Percentiles rank a stretch among this genome's conserved stretches.
phyloP scores from a whole-genome alignment of 2,888 invertebrate genomes.

The Saturnia japonica region DNA sequence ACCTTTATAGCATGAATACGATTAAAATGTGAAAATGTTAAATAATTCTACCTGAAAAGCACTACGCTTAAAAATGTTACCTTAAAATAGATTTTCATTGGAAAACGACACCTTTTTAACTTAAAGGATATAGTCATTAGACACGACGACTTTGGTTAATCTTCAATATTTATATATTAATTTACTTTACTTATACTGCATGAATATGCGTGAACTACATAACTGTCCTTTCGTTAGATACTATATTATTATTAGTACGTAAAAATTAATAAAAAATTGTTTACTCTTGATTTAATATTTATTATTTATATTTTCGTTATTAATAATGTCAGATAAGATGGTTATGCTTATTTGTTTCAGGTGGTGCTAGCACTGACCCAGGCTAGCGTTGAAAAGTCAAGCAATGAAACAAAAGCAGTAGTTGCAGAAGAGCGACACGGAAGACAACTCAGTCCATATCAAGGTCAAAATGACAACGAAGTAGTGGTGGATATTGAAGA shows the following conservation, averaged over 20 bases:
- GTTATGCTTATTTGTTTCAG: slow-evolving; percentile 50
- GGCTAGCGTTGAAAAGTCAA: slow-evolving; percentile 57
- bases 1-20: neutral
- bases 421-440: slow-evolving; percentile 37
- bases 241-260: no score
- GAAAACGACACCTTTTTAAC: neutral
- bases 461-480: slow-evolving; percentile 74
- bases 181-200: neutral
- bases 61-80: no score
- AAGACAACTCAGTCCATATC: slow-evolving; percentile 49
- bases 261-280: no score
- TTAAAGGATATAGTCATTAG: neutral
- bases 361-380: slow-evolving; percentile 61
- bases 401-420: slow-evolving; percentile 40
- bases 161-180: neutral
- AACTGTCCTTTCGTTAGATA: neutral
- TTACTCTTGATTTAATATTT: no score
- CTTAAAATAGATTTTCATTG: no score
- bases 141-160: neutral
- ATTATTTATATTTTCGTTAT: no score
- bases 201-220: neutral
- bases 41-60: neutral
- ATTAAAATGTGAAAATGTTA: neutral
- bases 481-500: slow-evolving; percentile 88
- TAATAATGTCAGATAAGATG: no score